Conservation (phyloP, 2,113 vertebrate genomes). For the Gymnorhina tibicen region DNA sequence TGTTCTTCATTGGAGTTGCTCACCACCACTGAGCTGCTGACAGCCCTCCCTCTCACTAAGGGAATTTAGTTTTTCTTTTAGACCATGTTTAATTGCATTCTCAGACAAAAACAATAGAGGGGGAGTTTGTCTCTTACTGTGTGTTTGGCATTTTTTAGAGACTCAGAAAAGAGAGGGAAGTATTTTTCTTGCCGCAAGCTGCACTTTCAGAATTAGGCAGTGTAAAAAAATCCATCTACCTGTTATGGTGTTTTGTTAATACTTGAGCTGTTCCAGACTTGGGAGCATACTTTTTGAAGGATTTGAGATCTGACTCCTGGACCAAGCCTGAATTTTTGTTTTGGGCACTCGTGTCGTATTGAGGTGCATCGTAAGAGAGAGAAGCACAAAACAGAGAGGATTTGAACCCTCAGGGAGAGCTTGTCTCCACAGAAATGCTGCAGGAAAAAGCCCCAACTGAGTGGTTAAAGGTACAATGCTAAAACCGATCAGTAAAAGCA, state of each 20-base stretch:
- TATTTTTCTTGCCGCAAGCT: background rate
- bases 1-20: background rate
- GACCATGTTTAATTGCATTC: background rate
- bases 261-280: background rate
- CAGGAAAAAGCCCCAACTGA: accelerated
- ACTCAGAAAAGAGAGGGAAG: background rate
- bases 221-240: background rate
- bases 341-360: accelerated
- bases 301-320: background rate
- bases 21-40: background rate
- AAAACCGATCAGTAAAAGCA: background rate
- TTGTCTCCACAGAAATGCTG: background rate
- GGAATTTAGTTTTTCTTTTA: background rate
- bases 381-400: background rate
- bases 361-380: background rate
- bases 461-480: background rate
- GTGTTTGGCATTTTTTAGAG: background rate
- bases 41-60: background rate
- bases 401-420: background rate
- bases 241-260: background rate
- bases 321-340: background rate
- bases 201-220: background rate
- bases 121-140: background rate
- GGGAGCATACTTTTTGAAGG: background rate
- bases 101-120: background rate